A percentile compares a stretch with the other conserved stretches of the same genome.
These are phyloP conservation scores for Melanotus villosus DNA, from an alignment of 2,888 invertebrate genomes.

Conservation along the genomic window DNA sequence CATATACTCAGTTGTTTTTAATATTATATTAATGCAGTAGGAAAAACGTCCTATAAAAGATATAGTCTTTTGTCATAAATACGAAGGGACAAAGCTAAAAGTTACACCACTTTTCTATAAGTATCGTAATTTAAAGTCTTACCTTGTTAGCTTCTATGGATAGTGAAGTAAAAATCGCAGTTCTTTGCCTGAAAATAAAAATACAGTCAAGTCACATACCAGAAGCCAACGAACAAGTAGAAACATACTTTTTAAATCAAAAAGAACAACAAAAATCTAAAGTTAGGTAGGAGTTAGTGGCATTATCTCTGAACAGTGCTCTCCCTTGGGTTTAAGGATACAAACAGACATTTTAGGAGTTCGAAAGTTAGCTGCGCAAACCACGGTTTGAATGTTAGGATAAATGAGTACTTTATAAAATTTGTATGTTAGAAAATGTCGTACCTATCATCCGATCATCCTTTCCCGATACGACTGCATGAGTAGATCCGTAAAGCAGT, in stretches of 20 bases:
- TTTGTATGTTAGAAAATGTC: slow-evolving; percentile 13
- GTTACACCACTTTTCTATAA: too few species aligned
- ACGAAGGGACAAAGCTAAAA: too few species aligned
- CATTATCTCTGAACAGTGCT: slow-evolving; percentile 62
- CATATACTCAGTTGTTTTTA: too few species aligned
- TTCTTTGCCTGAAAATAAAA: slow-evolving; percentile 48
- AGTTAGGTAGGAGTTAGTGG: slow-evolving; percentile 61
- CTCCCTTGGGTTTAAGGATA: slow-evolving; percentile 57
- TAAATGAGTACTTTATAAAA: slow-evolving; percentile 30
- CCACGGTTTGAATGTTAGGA: slow-evolving; percentile 53
- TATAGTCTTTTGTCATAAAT: too few species aligned
- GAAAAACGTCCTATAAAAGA: too few species aligned
- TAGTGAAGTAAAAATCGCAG: slow-evolving; percentile 20
- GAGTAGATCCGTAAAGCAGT: too few species aligned
- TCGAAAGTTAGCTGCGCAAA: slow-evolving; percentile 57
- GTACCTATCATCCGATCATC: too few species aligned
- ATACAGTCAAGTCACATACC: slow-evolving; percentile 62
- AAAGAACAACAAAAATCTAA: slow-evolving; percentile 64
- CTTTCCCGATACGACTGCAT: too few species aligned
- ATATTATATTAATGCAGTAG: too few species aligned
- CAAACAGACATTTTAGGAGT: slow-evolving; percentile 58
- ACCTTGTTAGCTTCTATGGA: not conserved
- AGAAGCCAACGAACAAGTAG: slow-evolving; percentile 54
- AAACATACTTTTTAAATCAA: slow-evolving; percentile 61
- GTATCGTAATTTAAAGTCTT: too few species aligned